Base-by-base conservation (phyloP, 2,888 invertebrate genomes). In the Lordiphosa andalusiaca region DNA sequence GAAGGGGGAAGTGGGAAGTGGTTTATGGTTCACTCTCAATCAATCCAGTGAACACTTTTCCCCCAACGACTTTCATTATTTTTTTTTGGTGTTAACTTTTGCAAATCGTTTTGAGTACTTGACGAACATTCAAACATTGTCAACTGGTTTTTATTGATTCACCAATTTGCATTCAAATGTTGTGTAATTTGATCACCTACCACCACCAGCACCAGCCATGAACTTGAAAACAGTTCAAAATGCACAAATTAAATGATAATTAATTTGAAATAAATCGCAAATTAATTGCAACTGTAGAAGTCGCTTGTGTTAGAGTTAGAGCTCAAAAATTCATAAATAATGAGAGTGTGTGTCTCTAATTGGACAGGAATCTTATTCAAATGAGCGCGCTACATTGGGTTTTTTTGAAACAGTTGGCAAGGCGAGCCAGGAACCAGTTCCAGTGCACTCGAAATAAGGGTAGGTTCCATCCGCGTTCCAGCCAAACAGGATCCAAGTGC, bases 31-130 rank as follows among this genome's bases (percentile, higher is more conserved):
- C 44, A 53, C 25, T 44, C 37, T 41, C 30, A 9, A 13, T 54
- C 9, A 46, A 53, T 42, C 40, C 53, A 53, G 56, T 58, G 55
- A 55, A 52, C 65, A 73, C 82, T 84, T 77, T 81, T 39, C 12
- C 39, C 46, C 19, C 38, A 40, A 35, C 30, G 44, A 57, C 81
- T 81, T 81, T 76, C 81, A 58, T 57, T 83, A 73, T 69, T 48
- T 16, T 83, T 76, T 69, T 48, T 16, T 16, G 16, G n/a, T n/a
- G n/a, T n/a, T 30, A 49, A 49, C 30, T 30, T 30, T 30, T 30
- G 30, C 30, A 44, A 33, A 16, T 10, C 16, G 7, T 33, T 19
- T 44, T 44, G 16, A 33, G 44, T 44, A 44, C 44, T 44, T 44
- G 16, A 44, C 44, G n/a, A n/a, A n/a, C n/a, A n/a, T n/a, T 30